Base-by-base conservation (phyloP, 2,888 invertebrate species). In the Hyles lineata region DNA sequence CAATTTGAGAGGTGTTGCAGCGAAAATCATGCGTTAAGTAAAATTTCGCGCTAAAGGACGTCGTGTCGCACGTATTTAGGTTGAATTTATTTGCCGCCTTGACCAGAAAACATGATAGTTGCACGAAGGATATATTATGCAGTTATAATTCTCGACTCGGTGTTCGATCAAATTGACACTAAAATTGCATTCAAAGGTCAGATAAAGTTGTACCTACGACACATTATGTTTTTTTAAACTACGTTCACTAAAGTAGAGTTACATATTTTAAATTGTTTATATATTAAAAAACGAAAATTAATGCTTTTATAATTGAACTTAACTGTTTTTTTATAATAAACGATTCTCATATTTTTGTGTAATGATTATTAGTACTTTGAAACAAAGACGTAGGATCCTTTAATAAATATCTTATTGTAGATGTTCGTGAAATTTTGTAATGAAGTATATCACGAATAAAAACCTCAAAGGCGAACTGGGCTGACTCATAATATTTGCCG, bases 21-120 rank as follows among this genome's bases (percentile, higher is more conserved):
- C 63, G 62, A 62, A 62, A 32, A 32, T 32, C 23, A 62, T 62
- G 29, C 29, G n/a, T 63, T 9, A 63, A n/a, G 35, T 63, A 67
- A 50, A 67, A 50, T 67, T 67, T 35, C 15, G 17, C 60, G 17
- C 6, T 35, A 43, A 70, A 43, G 50, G 71, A 60, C 43, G 25
- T 61, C 60, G 70, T 35, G 43, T 50, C 17, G 43, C 25, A n/a
- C 19, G 43, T 50, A 61, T 43, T 71, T 67, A 50, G 67, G 67
- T 67, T 67, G 50, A 67, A 23, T 23, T 67, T 50, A 67, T 67
- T 63, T 63, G 63, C 43, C 11, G 50, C 67, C 67, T 67, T 67
- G 67, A 67, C 67, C 67, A 67, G 67, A 67, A 50, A 67, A 67
- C 67, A 67, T 50, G 67, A 67, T 67, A 67, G 50, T 67, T 67